Conservation (phyloP, 2,888 invertebrate species). For the Thecophora atra region DNA sequence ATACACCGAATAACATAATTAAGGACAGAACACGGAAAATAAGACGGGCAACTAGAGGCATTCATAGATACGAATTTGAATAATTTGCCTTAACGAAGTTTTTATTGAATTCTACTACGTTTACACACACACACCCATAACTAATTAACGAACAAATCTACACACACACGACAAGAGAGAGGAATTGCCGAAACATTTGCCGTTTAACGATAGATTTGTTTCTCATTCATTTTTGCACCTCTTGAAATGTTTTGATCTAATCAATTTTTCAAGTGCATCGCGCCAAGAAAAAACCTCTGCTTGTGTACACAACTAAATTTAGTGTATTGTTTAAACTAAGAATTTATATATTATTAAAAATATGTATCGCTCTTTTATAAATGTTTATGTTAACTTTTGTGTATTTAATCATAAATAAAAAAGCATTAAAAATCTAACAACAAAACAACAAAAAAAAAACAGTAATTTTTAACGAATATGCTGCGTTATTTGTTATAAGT, state of each 20-base stretch:
- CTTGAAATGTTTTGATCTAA: constrained; percentile 17
- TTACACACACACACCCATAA: constrained; percentile 5
- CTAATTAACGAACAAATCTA: background rate
- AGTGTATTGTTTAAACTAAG: constrained; percentile 32
- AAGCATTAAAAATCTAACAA: background rate
- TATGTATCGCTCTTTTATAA: constrained; percentile 3
- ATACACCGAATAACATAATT: background rate
- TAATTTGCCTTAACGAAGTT: constrained; percentile 2
- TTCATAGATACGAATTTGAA: background rate
- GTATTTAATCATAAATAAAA: background rate
- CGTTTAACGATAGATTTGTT: constrained; percentile 24
- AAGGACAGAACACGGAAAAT: background rate
- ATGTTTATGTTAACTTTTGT: constrained; percentile 15
- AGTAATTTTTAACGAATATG: constrained; percentile 17
- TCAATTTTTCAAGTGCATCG: constrained; percentile 13
- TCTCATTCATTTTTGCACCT: background rate
- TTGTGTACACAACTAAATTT: constrained; percentile 26
- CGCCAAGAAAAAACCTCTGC: background rate
- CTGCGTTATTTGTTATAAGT: background rate
- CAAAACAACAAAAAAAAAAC: background rate
- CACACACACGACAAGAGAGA: background rate
- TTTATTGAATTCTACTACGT: background rate
- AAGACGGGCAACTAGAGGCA: background rate
- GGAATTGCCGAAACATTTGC: constrained; percentile 9
- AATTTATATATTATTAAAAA: constrained; percentile 6